Percentiles rank a stretch among this genome's conserved stretches.
Conservation (phyloP, 2,888 invertebrate species). For the Clistopyga incitator region DNA sequence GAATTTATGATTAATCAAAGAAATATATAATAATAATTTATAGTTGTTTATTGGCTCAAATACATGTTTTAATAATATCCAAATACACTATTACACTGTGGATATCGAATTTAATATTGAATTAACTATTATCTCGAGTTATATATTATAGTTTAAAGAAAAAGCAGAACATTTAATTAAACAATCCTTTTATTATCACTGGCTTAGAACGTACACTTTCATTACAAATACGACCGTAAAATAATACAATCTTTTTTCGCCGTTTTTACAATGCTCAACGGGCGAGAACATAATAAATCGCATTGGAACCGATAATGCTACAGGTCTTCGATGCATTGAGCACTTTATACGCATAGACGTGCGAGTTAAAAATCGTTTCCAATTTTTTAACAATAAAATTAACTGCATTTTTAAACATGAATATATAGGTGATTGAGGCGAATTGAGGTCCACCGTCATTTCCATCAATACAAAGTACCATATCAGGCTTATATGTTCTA, state of each 20-base stretch:
- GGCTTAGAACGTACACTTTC: neutral
- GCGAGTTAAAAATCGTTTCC: slow-evolving; percentile 49
- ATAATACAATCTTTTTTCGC: slow-evolving; percentile 30
- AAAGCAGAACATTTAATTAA: neutral
- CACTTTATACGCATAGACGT: slow-evolving; percentile 53
- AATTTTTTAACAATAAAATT: slow-evolving; percentile 42
- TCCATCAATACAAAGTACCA: slow-evolving; percentile 47
- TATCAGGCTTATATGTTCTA: slow-evolving; percentile 45
- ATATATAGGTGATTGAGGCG: slow-evolving; percentile 45
- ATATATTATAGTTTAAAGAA: neutral
- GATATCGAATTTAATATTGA: neutral
- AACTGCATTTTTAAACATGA: slow-evolving; percentile 41
- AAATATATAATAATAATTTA: no score
- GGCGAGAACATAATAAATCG: slow-evolving; percentile 53
- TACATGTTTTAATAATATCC: no score
- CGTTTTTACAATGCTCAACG: slow-evolving; percentile 43
- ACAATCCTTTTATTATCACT: neutral
- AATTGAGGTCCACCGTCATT: slow-evolving; percentile 50
- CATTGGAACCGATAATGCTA: slow-evolving; percentile 27
- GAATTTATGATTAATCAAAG: no score
- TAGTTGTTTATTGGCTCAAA: no score
- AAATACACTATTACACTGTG: neutral
- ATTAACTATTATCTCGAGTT: neutral
- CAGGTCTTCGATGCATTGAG: slow-evolving; percentile 32
- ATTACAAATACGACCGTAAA: slow-evolving; percentile 37